Evolutionary conservation across 2,113 vertebrate species (phyloP).

Genomic region (Okapia johnstoni): DNA sequence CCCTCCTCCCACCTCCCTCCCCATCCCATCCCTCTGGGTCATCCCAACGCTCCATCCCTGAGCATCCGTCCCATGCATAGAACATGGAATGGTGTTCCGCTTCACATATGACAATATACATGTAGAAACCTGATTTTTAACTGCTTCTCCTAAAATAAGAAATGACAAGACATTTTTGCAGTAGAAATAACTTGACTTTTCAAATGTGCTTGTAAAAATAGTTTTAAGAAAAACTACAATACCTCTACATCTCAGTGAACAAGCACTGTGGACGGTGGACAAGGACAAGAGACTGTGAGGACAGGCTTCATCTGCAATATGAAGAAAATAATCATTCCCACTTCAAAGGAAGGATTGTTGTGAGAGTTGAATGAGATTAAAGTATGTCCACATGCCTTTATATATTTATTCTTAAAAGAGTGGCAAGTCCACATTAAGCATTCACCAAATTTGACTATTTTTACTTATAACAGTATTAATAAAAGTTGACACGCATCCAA

Average conservation of each 20-base stretch:
- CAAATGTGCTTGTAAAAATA: background rate
- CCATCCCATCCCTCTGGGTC: no score
- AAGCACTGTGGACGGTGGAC: background rate
- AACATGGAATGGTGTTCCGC: no score
- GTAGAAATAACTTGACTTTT: background rate
- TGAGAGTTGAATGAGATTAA: background rate
- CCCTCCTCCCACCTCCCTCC: no score
- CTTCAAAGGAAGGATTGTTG: background rate
- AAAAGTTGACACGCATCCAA: background rate
- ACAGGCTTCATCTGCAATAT: background rate
- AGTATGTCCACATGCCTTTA: background rate
- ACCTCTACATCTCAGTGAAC: background rate
- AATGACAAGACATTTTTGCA: background rate
- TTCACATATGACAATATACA: no score
- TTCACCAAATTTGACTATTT: background rate
- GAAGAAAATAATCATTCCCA: background rate
- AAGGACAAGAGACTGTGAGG: background rate
- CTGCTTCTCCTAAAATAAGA: constrained; percentile 2
- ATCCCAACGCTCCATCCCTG: no score
- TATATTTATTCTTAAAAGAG: background rate
- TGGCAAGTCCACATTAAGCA: background rate
- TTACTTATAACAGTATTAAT: background rate
- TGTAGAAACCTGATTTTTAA: background rate
- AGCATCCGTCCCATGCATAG: no score
- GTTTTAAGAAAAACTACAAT: background rate